Conservation (phyloP, 2,797 vertebrate species). For the Sciurus carolinensis region DNA sequence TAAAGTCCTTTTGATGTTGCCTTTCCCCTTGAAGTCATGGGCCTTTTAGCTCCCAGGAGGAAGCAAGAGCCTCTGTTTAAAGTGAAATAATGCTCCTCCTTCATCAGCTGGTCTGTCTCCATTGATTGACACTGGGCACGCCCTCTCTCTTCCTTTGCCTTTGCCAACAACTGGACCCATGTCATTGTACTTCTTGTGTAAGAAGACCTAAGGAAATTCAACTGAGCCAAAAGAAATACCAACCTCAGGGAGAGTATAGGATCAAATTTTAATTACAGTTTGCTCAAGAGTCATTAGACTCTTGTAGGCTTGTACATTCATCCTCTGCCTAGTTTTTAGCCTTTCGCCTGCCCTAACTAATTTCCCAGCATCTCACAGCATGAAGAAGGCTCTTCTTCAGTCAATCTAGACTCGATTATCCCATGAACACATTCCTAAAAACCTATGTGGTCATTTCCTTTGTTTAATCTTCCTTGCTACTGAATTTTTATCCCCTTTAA, state of each 20-base stretch:
- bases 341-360: not conserved
- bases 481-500: not conserved
- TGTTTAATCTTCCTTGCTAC: not conserved
- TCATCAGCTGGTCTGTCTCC: constrained; percentile 4
- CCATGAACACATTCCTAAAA: not conserved
- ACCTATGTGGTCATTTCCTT: not conserved
- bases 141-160: not conserved
- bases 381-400: not conserved
- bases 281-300: not conserved
- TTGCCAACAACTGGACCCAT: not conserved
- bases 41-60: not conserved
- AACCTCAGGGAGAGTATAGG: not conserved
- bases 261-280: constrained; percentile 59
- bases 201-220: constrained; percentile 11
- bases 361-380: not conserved
- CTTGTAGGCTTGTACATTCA: not conserved
- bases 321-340: not conserved
- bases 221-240: constrained; percentile 14
- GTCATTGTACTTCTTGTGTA: not conserved
- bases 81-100: constrained; percentile 33
- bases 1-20: not conserved
- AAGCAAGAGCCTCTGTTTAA: constrained; percentile 11
- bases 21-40: constrained; percentile 28
- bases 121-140: not conserved
- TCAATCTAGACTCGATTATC: not conserved